These are phyloP conservation scores for Tarsius wallacei DNA, from an alignment of 2,797 vertebrate species.

Conservation along the genomic window DNA sequence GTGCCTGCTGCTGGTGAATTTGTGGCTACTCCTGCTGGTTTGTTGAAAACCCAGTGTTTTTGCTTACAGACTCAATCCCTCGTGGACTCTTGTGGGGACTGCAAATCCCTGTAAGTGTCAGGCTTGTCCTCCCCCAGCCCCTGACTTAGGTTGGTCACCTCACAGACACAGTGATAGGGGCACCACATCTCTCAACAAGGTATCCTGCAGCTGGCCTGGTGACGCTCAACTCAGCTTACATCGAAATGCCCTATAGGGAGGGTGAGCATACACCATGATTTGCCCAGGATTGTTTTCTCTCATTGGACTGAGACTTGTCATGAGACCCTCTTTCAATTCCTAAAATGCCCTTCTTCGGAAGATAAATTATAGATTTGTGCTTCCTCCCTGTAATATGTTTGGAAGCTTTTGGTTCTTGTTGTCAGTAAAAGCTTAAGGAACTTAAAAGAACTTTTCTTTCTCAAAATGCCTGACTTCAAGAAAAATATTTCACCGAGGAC, in stretches of 20 bases:
- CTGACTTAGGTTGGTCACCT: neutral
- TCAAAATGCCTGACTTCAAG: slow-evolving; percentile 40
- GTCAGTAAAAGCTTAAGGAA: slow-evolving; percentile 38
- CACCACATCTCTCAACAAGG: neutral
- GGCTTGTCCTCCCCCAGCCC: neutral
- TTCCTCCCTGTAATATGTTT: neutral
- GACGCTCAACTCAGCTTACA: neutral
- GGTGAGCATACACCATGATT: rapidly evolving
- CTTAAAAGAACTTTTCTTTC: slow-evolving; percentile 25
- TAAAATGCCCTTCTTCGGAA: neutral
- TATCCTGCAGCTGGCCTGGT: no score
- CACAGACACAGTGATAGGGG: neutral
- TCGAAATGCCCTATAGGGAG: neutral
- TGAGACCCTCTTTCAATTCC: neutral
- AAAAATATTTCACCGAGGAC: neutral
- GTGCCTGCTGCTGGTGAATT: neutral
- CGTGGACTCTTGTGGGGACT: neutral
- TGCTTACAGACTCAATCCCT: neutral
- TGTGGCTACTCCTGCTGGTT: neutral
- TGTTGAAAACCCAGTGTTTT: neutral
- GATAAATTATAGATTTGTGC: neutral
- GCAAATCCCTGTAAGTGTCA: neutral
- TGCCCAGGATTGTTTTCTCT: neutral
- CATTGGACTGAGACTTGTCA: neutral
- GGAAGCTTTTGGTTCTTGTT: neutral